phyloP scores from a whole-genome alignment of 2,797 vertebrate species.

The Sphenodon punctatus region DNA sequence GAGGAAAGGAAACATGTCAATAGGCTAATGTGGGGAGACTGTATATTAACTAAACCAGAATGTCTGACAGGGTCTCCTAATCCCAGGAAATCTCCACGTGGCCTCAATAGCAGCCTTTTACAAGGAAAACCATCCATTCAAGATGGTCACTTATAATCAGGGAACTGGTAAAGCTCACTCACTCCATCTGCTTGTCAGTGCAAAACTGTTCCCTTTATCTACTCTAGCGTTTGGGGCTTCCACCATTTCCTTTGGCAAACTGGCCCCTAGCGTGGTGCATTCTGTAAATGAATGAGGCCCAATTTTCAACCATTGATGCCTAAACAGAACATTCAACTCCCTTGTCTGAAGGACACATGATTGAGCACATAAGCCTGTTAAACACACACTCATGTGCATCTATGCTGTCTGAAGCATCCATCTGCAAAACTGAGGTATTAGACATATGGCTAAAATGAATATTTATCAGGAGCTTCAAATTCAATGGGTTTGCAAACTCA shows the following conservation, averaged over 20 bases:
- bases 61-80: conserved; percentile 3
- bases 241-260: background rate
- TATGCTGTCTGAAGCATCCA: no score
- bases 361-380: background rate
- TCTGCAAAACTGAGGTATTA: no score
- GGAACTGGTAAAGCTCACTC: background rate
- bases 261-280: background rate
- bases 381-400: no score
- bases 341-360: background rate
- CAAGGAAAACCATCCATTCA: conserved; percentile 34
- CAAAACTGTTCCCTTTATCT: conserved; percentile 7
- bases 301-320: background rate
- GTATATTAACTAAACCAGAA: conserved; percentile 33
- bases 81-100: conserved; percentile 44
- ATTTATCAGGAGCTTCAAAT: no score
- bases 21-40: background rate
- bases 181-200: background rate
- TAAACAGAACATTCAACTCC: background rate
- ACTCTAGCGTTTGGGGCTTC: background rate
- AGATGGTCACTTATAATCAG: conserved; percentile 9
- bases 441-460: no score
- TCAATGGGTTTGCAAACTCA: no score
- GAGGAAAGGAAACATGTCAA: conserved; percentile 31
- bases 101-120: conserved; percentile 34
- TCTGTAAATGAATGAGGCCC: conserved; percentile 13